Conservation (phyloP, 1,140 invertebrate genomes). For the Mercenaria mercenaria region DNA sequence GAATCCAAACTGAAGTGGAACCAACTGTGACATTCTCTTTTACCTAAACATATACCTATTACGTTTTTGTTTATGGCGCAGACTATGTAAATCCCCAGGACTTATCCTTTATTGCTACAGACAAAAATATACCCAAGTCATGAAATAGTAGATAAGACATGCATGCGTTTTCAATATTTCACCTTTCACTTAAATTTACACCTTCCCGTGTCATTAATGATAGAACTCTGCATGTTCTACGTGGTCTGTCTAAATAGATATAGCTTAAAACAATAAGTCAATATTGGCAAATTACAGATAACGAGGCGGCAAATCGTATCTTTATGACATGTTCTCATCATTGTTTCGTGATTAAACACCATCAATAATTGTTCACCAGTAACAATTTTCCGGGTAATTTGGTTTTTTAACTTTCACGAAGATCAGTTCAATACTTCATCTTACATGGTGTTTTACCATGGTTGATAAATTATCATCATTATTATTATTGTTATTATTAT, state of each 20-base stretch:
- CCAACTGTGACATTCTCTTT: no score
- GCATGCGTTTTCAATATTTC: neutral
- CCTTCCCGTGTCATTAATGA: neutral
- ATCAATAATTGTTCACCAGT: neutral
- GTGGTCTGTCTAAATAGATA: neutral
- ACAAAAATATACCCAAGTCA: no score
- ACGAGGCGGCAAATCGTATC: neutral
- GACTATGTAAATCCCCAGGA: no score
- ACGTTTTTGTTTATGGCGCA: no score
- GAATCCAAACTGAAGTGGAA: no score
- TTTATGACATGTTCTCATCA: neutral
- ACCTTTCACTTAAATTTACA: neutral
- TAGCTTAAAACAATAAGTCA: constrained; percentile 7
- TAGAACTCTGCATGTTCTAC: neutral
- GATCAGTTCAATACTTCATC: no score
- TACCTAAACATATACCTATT: no score
- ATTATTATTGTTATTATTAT: no score
- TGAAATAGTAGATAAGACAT: neutral
- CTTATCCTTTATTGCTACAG: no score
- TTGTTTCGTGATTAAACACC: neutral
- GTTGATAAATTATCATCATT: no score
- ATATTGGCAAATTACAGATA: neutral
- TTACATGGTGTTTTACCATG: no score
- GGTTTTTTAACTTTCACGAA: no score
- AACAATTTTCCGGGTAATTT: neutral